phyloP scores from a whole-genome alignment of 2,797 vertebrate species.

The Mormyrops boulengeri region DNA sequence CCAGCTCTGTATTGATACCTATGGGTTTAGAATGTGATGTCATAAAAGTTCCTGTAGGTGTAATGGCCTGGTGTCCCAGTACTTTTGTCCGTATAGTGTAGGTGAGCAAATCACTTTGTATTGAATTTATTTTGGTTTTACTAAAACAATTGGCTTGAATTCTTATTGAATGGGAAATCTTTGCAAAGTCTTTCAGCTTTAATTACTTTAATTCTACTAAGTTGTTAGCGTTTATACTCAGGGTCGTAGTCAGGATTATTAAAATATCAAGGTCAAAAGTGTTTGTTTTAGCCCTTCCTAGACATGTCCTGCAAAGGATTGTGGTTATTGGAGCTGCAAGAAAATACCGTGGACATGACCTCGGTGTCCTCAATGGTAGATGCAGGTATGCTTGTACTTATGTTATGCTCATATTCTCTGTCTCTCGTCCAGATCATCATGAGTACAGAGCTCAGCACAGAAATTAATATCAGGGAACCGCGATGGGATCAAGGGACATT shows the following conservation, averaged over 20 bases:
- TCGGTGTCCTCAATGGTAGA: background rate
- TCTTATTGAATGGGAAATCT: background rate
- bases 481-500: slow-evolving; percentile 97
- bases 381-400: background rate
- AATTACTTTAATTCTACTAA: background rate
- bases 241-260: background rate
- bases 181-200: background rate
- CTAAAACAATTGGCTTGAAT: background rate
- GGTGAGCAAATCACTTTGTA: background rate
- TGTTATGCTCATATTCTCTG: background rate
- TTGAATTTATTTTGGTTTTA: background rate
- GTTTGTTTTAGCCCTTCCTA: background rate
- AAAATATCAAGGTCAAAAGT: background rate
- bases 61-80: no score
- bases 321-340: background rate
- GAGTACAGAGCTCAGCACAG: slow-evolving; percentile 76
- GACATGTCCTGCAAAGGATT: background rate
- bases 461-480: slow-evolving; percentile 93
- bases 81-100: no score
- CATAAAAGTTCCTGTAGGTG: background rate
- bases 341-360: background rate
- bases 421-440: slow-evolving; percentile 55
- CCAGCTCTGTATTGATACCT: no score
- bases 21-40: background rate
- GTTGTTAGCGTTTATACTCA: background rate